A percentile compares a stretch with the other conserved stretches of the same genome.
Conservation (phyloP, 1,140 invertebrate genomes). For the Cylas formicarius region DNA sequence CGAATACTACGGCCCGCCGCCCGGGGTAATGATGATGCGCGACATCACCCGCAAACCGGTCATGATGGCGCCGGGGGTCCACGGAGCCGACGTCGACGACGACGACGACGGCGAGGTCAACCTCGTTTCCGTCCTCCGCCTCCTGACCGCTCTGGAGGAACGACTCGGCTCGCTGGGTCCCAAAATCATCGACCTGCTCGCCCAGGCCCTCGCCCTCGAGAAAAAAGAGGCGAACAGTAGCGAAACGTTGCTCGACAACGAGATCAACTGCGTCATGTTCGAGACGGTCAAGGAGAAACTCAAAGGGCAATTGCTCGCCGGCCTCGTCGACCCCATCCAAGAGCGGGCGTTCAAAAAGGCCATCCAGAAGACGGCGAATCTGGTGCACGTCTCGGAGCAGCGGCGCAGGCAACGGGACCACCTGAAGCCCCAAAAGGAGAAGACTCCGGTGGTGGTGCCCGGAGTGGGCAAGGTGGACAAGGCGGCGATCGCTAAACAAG, state of each 20-base stretch:
- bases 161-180: conserved; percentile 73
- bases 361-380: conserved; percentile 58
- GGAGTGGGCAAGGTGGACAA: conserved; percentile 63
- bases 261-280: conserved; percentile 63
- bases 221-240: conserved; percentile 66
- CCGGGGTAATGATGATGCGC: conserved; percentile 24
- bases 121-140: conserved; percentile 61
- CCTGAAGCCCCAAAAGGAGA: conserved; percentile 1
- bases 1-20: conserved; percentile 25
- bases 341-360: conserved; percentile 54
- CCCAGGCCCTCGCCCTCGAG: conserved; percentile 67
- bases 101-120: conserved; percentile 45
- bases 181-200: conserved; percentile 63
- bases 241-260: conserved; percentile 61
- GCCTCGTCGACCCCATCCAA: conserved; percentile 59
- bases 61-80: no score
- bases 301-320: conserved; percentile 70
- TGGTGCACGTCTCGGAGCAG: conserved; percentile 56
- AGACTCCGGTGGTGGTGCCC: conserved; percentile 48
- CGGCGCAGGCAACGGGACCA: conserved; percentile 39
- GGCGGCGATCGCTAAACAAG: conserved; percentile 65
- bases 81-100: no score
- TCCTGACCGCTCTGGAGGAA: conserved; percentile 70
- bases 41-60: conserved; percentile 29
- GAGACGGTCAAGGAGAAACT: conserved; percentile 80